Evolutionary conservation across 2,113 vertebrate species (phyloP).

Genomic region (Solea solea): DNA sequence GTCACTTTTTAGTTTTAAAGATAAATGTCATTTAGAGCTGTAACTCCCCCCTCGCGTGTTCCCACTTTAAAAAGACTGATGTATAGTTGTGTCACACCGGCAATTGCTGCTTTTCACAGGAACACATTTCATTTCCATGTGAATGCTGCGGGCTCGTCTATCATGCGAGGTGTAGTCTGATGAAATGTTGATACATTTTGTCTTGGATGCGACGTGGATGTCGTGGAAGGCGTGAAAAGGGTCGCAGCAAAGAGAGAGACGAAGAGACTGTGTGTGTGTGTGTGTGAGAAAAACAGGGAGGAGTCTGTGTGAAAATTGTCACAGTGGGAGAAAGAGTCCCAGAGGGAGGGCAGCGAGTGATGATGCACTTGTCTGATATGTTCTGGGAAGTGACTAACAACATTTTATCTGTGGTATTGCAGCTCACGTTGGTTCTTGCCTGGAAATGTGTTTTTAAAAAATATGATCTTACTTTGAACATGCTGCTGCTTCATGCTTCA

Average conservation of each 20-base stretch:
- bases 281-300: slow-evolving; percentile 37
- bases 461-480: too few relatives aligned
- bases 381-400: slow-evolving; percentile 48
- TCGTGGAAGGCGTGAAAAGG: slow-evolving; percentile 26
- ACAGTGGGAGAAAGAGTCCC: slow-evolving; percentile 40
- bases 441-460: not conserved
- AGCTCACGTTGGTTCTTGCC: slow-evolving; percentile 6
- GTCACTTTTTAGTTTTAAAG: slow-evolving; percentile 8
- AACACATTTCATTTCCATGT: slow-evolving; percentile 36
- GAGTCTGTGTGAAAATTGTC: slow-evolving; percentile 50
- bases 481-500: not conserved
- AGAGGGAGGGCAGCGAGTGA: slow-evolving; percentile 37
- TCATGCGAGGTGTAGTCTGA: slow-evolving; percentile 5
- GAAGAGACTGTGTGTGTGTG: not conserved
- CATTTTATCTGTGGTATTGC: slow-evolving; percentile 16
- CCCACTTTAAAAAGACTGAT: slow-evolving; percentile 11
- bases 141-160: slow-evolving; percentile 13
- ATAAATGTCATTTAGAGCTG: slow-evolving; percentile 1
- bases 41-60: not conserved
- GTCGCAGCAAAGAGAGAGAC: slow-evolving; percentile 18
- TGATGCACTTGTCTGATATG: slow-evolving; percentile 38
- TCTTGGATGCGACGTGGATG: slow-evolving; percentile 22
- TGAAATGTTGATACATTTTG: slow-evolving; percentile 42
- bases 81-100: slow-evolving; percentile 5
- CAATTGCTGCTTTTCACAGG: slow-evolving; percentile 30